Evolutionary conservation across 2,888 invertebrate genomes (phyloP).

Genomic region (Yponomeuta plumbellus): DNA sequence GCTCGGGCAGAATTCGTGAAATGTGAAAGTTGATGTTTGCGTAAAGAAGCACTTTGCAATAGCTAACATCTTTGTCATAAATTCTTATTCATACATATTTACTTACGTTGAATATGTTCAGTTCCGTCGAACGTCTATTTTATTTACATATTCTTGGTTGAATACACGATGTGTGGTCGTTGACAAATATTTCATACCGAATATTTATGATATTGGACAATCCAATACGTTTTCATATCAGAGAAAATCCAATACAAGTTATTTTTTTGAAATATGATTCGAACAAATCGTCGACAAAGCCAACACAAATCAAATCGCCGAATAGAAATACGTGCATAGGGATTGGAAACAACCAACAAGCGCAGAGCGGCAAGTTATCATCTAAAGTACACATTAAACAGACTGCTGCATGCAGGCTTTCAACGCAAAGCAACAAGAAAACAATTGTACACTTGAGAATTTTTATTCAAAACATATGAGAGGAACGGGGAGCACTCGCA

Average conservation of each 20-base stretch:
- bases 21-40: conserved; percentile 6
- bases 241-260: neutral
- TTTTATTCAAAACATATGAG: conserved; percentile 68
- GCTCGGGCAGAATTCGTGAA: neutral
- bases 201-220: conserved; percentile 15
- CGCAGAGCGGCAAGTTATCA: neutral
- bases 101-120: conserved; percentile 34
- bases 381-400: neutral
- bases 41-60: conserved; percentile 8
- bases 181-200: conserved; percentile 19
- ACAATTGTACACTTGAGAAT: conserved; percentile 50
- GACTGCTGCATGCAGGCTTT: conserved; percentile 9
- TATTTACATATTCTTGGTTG: conserved; percentile 29
- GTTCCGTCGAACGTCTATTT: conserved; percentile 36
- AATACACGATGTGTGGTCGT: conserved; percentile 29
- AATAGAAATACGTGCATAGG: neutral
- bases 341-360: neutral
- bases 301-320: neutral
- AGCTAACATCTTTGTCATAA: conserved; percentile 14
- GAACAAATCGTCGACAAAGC: neutral
- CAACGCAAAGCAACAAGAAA: conserved; percentile 31
- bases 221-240: conserved; percentile 8
- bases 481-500: conserved; percentile 54
- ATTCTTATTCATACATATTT: conserved; percentile 15
- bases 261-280: neutral